phyloP scores from a whole-genome alignment of 2,797 vertebrate species.

The Phalanger gymnotis region DNA sequence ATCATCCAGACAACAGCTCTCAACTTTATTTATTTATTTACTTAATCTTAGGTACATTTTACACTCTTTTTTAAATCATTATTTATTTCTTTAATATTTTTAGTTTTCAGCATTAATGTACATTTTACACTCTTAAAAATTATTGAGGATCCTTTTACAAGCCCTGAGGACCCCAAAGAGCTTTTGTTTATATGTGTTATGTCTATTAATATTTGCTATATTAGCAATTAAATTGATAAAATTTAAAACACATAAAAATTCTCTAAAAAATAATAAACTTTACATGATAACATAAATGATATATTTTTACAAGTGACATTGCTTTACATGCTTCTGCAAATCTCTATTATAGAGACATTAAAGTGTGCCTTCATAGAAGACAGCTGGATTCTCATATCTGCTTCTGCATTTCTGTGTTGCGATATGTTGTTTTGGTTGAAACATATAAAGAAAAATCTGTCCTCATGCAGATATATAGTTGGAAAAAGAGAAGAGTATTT shows the following conservation, averaged over 20 bases:
- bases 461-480: not conserved
- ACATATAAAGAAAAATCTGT: not conserved
- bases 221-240: too few species aligned
- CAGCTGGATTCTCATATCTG: not conserved
- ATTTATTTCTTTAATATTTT: too few species aligned
- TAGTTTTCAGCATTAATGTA: too few species aligned
- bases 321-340: not conserved
- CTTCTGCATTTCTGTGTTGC: not conserved
- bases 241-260: too few species aligned
- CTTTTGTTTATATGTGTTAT: not conserved
- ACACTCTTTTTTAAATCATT: not conserved
- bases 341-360: not conserved
- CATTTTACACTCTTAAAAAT: not conserved
- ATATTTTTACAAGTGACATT: not conserved
- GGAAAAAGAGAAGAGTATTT: not conserved
- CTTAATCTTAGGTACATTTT: not conserved
- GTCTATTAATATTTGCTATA: too few species aligned
- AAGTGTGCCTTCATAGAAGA: not conserved
- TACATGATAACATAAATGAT: not conserved
- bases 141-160: not conserved
- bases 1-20: not conserved
- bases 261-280: not conserved
- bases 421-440: not conserved
- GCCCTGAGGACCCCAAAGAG: not conserved
- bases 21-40: not conserved